Base-by-base conservation (phyloP, 1,140 invertebrate genomes). In the Pinna nobilis region DNA sequence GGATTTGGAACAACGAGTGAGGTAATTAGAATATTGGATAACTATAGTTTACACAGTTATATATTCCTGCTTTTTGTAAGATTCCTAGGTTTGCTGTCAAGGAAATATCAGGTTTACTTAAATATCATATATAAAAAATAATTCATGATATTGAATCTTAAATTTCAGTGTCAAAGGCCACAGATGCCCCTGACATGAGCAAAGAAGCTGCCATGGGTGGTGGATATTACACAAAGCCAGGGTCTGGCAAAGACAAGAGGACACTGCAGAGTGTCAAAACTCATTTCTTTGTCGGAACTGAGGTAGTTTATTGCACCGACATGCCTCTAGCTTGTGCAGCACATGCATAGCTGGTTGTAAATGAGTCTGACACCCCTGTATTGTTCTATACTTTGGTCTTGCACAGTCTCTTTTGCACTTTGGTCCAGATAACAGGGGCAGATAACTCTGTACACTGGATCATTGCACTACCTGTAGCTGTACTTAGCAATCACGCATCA, bases 261-360 rank as follows among this genome's bases (percentile, higher is more conserved):
- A 85, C 87, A 25, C 79, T 90, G 25, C 78, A 86, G 37, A 74
- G 76, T 49, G 83, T 90, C 55, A 87, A 86, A 63, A 90, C 89
- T 65, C 74, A 81, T 59, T 85, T 90, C 78, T 89, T 84, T 80
- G 81, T 88, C 72, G 89, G 88, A 18, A 88, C 88, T 25, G 89
- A 90, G 84, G 86, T 87, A 71, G 25, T 53, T 50, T n/a, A 37
- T 39, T 5, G 39, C 20, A 32, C 6, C 37, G 9, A 35, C 39
- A 18, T 20, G 18, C 25, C 51, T 25, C 6, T 7, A 37, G 35
- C 39, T n/a, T n/a, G 9, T 11, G 39, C 39, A 9, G 9, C 39
- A 44, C 39, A 9, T 44, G n/a, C 9, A 44, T n/a, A n/a, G 9
- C n/a, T 9, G 59, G 59, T 32, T 30, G 37, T 61, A 60, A 71